Conservation (phyloP, 1,140 invertebrate species). For the Monochamus saltuarius region DNA sequence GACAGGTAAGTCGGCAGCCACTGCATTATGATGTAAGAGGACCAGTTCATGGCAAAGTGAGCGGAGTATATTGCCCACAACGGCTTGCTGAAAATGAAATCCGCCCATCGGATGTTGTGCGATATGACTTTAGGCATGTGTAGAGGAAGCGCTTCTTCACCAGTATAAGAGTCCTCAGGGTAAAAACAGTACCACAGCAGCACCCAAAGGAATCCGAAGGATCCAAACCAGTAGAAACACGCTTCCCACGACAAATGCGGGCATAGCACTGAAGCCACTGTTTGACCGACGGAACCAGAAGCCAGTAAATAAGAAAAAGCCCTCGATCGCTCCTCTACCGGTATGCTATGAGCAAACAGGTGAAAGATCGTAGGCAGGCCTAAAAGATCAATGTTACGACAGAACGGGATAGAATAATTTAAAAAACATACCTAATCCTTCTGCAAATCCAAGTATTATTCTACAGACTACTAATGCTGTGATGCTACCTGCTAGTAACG, state of each 20-base stretch:
- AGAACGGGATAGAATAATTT: neutral
- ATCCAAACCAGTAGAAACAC: conserved; percentile 74
- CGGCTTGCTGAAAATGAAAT: conserved; percentile 71
- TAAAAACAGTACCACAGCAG: conserved; percentile 68
- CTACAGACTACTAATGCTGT: conserved; percentile 64
- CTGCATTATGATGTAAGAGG: conserved; percentile 82
- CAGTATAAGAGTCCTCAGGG: conserved; percentile 54
- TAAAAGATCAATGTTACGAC: conserved; percentile 36
- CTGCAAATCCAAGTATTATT: conserved; percentile 71
- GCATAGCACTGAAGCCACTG: conserved; percentile 70
- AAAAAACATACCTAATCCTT: conserved; percentile 67
- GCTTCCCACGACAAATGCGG: conserved; percentile 68
- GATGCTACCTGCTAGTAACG: conserved; percentile 66
- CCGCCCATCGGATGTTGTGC: conserved; percentile 61
- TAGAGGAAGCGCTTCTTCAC: conserved; percentile 67
- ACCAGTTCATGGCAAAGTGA: conserved; percentile 85
- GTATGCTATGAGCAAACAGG: conserved; percentile 74
- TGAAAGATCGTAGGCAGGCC: conserved; percentile 80
- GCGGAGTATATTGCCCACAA: conserved; percentile 78
- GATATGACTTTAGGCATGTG: conserved; percentile 64
- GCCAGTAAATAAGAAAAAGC: conserved; percentile 78
- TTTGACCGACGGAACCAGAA: conserved; percentile 75
- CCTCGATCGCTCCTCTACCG: conserved; percentile 71
- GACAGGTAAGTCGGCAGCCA: conserved; percentile 79
- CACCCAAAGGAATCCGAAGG: conserved; percentile 71